Percentiles rank a stretch among this genome's conserved stretches.
Conservation (phyloP, 2,888 invertebrate genomes). For the Cephus sareptanus region DNA sequence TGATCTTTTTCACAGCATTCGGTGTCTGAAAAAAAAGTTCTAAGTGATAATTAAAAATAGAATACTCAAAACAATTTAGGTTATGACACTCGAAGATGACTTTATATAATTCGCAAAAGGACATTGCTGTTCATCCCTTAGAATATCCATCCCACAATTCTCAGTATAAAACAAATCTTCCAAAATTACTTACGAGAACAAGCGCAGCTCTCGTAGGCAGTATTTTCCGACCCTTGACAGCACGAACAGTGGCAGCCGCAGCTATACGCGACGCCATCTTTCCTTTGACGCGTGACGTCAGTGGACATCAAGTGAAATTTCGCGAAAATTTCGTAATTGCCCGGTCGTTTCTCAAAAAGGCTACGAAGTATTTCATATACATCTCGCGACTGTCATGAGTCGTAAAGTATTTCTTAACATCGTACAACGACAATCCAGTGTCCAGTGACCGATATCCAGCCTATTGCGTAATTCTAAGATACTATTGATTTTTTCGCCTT, state of each 20-base stretch:
- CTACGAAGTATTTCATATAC: neutral
- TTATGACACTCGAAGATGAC: neutral
- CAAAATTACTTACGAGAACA: constrained; percentile 70
- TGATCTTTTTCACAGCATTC: constrained; percentile 86
- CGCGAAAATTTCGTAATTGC: constrained; percentile 13
- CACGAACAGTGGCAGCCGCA: constrained; percentile 89
- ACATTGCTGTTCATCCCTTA: neutral
- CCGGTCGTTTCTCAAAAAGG: constrained; percentile 22
- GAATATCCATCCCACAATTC: neutral
- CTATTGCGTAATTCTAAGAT: neutral
- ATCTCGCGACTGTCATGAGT: neutral
- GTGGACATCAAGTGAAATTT: constrained; percentile 19
- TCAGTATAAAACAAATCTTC: neutral
- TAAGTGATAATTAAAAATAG: neutral
- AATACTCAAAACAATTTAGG: neutral
- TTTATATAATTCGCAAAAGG: neutral
- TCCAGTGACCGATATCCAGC: neutral
- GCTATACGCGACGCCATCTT: constrained; percentile 82
- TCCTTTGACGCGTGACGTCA: constrained; percentile 38
- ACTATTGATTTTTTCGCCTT: constrained; percentile 18
- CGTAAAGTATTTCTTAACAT: neutral
- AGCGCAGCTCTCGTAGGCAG: constrained; percentile 88
- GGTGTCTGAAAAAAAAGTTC: constrained; percentile 74
- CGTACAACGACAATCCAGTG: neutral
- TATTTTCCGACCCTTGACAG: constrained; percentile 82